These are phyloP conservation scores for Dendroctonus valens DNA, from an alignment of 1,140 invertebrate species.

Conservation along the genomic window DNA sequence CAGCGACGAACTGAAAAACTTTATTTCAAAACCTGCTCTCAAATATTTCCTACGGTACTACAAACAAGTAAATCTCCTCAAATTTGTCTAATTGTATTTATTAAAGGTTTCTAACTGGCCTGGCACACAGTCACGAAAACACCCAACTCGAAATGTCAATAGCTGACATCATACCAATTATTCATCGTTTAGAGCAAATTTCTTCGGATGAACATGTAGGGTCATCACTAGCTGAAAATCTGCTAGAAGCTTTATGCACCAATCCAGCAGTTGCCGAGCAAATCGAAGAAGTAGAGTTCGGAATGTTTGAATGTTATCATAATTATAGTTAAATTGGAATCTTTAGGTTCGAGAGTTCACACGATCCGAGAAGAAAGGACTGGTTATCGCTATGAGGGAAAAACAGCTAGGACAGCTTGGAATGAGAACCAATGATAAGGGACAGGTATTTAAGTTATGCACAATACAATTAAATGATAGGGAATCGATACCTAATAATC, in stretches of 20 bases:
- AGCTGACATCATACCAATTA: constrained; percentile 84
- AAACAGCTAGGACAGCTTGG: constrained; percentile 93
- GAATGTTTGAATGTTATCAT: too few species aligned
- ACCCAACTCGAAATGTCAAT: constrained; percentile 82
- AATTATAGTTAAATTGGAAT: too few species aligned
- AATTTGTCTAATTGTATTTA: background rate
- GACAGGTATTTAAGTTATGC: too few species aligned
- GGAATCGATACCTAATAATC: too few species aligned
- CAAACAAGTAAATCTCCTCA: background rate
- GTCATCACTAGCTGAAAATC: constrained; percentile 93
- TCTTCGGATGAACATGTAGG: constrained; percentile 97
- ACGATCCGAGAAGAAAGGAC: constrained; percentile 89
- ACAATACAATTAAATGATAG: too few species aligned
- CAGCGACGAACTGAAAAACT: constrained; percentile 96
- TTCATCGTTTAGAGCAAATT: constrained; percentile 95
- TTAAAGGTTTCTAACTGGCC: constrained; percentile 86
- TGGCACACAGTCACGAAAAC: constrained; percentile 85
- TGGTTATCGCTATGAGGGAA: constrained; percentile 96
- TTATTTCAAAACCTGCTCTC: constrained; percentile 88
- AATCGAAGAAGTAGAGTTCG: constrained; percentile 72
- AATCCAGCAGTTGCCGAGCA: constrained; percentile 77
- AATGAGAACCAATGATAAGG: constrained; percentile 93
- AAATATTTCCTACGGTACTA: constrained; percentile 82
- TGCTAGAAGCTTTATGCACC: constrained; percentile 85
- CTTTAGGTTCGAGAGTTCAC: constrained; percentile 79